Evolutionary conservation across 2,888 invertebrate genomes (phyloP).

Genomic region (Parapristionchus giblindavisi): DNA sequence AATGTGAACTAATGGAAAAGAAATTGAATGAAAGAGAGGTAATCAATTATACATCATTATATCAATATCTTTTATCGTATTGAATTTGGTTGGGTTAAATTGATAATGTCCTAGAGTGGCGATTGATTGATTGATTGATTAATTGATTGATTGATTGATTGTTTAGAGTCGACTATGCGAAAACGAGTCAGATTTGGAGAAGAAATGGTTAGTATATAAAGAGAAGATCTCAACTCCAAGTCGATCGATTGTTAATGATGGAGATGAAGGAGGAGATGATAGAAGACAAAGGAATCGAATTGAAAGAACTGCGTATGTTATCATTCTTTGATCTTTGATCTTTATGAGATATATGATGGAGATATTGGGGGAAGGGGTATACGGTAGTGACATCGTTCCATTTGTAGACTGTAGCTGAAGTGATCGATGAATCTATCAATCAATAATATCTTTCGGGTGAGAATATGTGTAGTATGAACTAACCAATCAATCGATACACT

Average conservation of each 20-base stretch:
- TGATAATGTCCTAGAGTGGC: not conserved
- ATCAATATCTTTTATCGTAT: not conserved
- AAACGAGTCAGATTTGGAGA: constrained; percentile 16
- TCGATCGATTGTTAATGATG: not conserved
- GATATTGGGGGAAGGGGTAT: too few species aligned
- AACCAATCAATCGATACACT: too few species aligned
- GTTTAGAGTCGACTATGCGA: not conserved
- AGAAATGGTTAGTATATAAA: constrained; percentile 23
- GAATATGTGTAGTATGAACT: too few species aligned
- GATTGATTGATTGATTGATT: not conserved
- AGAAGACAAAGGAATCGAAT: constrained; percentile 15
- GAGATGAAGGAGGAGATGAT: constrained; percentile 10
- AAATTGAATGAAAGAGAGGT: constrained; percentile 6
- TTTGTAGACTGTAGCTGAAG: too few species aligned
- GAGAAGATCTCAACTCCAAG: constrained; percentile 14
- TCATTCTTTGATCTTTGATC: not conserved
- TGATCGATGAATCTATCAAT: too few species aligned
- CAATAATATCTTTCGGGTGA: too few species aligned
- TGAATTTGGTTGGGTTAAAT: too few species aligned
- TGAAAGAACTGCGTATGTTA: constrained; percentile 27
- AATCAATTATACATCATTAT: too few species aligned
- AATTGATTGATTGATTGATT: not conserved
- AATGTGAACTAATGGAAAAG: not conserved
- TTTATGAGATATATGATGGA: not conserved
- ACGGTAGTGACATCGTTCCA: too few species aligned